Evolutionary conservation across 2,113 vertebrate genomes (phyloP).

Genomic region (Lonchura striata): DNA sequence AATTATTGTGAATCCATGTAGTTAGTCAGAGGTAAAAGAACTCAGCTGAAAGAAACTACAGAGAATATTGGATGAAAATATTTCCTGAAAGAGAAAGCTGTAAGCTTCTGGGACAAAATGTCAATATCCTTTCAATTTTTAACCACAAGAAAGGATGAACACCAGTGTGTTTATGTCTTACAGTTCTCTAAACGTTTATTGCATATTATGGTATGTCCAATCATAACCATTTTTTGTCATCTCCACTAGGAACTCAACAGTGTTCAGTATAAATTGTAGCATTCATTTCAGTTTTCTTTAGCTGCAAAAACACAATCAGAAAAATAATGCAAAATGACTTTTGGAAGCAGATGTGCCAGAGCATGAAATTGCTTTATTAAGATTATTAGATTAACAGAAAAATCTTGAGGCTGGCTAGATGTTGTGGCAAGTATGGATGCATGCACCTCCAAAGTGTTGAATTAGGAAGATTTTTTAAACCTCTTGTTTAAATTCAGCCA

Average conservation of each 20-base stretch:
- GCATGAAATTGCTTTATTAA: background rate
- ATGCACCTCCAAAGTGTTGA: background rate
- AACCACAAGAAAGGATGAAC: background rate
- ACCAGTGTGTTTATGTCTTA: background rate
- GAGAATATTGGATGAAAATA: background rate
- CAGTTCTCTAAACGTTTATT: background rate
- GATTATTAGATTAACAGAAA: slow-evolving; percentile 19
- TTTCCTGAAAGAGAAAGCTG: background rate
- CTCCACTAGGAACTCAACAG: background rate
- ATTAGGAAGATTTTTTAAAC: background rate
- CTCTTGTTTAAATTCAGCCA: background rate
- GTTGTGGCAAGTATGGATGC: background rate
- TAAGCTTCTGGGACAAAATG: background rate
- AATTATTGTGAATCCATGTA: background rate
- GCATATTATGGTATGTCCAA: background rate
- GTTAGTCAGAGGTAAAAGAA: background rate
- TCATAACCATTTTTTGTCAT: background rate
- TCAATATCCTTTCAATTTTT: background rate
- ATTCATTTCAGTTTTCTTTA: background rate
- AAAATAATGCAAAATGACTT: slow-evolving; percentile 1
- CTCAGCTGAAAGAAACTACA: background rate
- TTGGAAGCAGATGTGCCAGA: slow-evolving; percentile 2
- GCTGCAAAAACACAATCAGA: background rate
- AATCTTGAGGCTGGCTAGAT: background rate
- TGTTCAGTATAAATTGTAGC: background rate